Percentiles rank a stretch among this genome's conserved stretches.
Conservation (phyloP, 2,797 vertebrate species). For the Paguma larvata region DNA sequence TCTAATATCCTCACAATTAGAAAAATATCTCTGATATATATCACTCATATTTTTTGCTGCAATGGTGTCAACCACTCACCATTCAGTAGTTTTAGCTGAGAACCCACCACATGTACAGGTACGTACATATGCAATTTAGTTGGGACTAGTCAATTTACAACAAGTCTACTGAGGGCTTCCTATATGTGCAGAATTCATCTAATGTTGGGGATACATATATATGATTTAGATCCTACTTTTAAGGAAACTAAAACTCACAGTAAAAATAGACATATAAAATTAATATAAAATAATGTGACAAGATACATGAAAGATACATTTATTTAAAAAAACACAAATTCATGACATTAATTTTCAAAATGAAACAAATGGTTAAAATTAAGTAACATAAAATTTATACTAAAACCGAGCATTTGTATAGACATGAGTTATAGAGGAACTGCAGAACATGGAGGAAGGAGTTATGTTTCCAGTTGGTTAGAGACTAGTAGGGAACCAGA, state of each 20-base stretch:
- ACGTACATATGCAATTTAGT: background rate
- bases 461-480: background rate
- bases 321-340: background rate
- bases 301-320: background rate
- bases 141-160: background rate
- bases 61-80: background rate
- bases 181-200: background rate
- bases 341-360: background rate
- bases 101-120: fast-evolving
- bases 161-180: background rate
- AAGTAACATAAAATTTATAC: background rate
- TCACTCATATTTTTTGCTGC: too few species aligned
- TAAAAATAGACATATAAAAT: background rate
- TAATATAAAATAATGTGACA: background rate
- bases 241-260: background rate
- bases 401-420: background rate
- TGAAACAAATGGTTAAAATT: background rate
- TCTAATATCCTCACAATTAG: background rate
- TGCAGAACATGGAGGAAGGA: background rate
- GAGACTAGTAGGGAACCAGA: background rate
- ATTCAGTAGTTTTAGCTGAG: background rate
- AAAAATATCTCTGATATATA: too few species aligned
- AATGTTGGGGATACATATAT: background rate
- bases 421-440: background rate
- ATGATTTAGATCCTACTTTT: background rate